These are phyloP conservation scores for Smithornis capensis DNA, from an alignment of 2,113 vertebrate genomes.

Conservation along the genomic window DNA sequence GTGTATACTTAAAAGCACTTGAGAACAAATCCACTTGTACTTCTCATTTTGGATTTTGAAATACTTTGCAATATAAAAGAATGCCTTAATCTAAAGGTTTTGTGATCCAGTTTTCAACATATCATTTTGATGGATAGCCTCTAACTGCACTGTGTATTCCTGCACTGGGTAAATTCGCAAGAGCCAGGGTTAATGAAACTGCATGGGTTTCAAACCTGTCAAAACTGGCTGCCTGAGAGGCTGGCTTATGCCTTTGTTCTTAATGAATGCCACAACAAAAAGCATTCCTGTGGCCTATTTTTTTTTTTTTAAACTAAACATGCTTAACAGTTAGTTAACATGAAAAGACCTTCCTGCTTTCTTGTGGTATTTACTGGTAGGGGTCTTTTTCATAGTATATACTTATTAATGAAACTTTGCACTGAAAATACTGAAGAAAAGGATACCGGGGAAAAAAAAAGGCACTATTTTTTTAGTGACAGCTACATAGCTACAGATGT, in stretches of 20 bases:
- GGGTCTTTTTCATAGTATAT: slow-evolving; percentile 18
- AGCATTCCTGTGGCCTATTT: slow-evolving; percentile 49
- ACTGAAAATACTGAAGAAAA: not conserved
- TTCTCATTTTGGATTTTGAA: slow-evolving; percentile 52
- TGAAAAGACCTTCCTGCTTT: slow-evolving; percentile 49
- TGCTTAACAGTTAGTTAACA: slow-evolving; percentile 49
- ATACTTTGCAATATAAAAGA: slow-evolving; percentile 34
- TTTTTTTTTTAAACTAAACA: not conserved
- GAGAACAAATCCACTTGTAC: slow-evolving; percentile 49
- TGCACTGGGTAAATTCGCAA: slow-evolving; percentile 7
- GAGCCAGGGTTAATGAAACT: slow-evolving; percentile 28
- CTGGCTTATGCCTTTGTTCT: slow-evolving; percentile 59
- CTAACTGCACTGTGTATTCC: slow-evolving; percentile 16
- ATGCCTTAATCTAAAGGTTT: slow-evolving; percentile 63
- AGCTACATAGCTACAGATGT: slow-evolving; percentile 32
- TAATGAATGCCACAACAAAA: slow-evolving; percentile 57
- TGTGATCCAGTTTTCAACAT: slow-evolving; percentile 64
- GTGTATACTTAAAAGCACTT: slow-evolving; percentile 67
- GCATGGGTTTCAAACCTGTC: slow-evolving; percentile 61
- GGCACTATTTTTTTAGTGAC: not conserved
- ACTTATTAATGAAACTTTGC: slow-evolving; percentile 27
- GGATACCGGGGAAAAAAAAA: not conserved
- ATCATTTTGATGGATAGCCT: slow-evolving; percentile 54
- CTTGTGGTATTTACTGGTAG: slow-evolving; percentile 56
- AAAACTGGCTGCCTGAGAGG: slow-evolving; percentile 4